Percentiles rank a stretch among this genome's conserved stretches.
These are phyloP conservation scores for Parelbella ahira DNA, from an alignment of 2,888 invertebrate species.

Conservation along the genomic window DNA sequence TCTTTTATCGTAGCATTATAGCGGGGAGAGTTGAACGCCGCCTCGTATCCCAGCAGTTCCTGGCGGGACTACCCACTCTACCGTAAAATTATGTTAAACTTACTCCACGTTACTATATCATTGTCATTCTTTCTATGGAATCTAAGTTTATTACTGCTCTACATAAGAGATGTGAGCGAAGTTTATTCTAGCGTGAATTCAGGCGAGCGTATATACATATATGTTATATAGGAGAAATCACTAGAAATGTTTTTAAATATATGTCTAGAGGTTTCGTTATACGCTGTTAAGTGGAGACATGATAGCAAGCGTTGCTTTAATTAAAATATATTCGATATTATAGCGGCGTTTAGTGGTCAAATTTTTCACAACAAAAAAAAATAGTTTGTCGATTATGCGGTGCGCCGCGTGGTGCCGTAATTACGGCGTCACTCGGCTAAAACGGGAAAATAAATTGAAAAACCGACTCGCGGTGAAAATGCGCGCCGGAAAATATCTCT, in stretches of 20 bases:
- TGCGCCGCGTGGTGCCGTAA: constrained; percentile 54
- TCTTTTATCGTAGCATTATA: constrained; percentile 73
- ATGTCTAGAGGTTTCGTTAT: too few relatives aligned
- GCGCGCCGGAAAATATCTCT: constrained; percentile 63
- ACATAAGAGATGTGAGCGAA: constrained; percentile 1
- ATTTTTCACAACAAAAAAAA: too few relatives aligned
- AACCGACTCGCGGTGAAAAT: constrained; percentile 66
- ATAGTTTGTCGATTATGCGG: constrained; percentile 57
- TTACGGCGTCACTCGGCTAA: constrained; percentile 70
- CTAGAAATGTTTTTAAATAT: too few relatives aligned
- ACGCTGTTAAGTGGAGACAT: too few relatives aligned
- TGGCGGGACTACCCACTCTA: constrained; percentile 56
- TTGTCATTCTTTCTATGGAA: constrained; percentile 48
- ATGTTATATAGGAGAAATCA: too few relatives aligned
- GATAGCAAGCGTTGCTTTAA: neutral
- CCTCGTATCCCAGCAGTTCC: constrained; percentile 53
- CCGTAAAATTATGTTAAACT: constrained; percentile 75
- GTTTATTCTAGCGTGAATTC: neutral
- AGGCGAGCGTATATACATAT: too few relatives aligned
- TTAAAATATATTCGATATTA: constrained; percentile 20
- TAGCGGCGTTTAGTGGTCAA: constrained; percentile 28
- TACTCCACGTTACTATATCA: constrained; percentile 53
- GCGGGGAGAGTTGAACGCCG: constrained; percentile 61
- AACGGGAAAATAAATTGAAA: constrained; percentile 76
- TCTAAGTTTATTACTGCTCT: constrained; percentile 34